phyloP scores from a whole-genome alignment of 2,888 invertebrate species.

The Aphodius sticticus region DNA sequence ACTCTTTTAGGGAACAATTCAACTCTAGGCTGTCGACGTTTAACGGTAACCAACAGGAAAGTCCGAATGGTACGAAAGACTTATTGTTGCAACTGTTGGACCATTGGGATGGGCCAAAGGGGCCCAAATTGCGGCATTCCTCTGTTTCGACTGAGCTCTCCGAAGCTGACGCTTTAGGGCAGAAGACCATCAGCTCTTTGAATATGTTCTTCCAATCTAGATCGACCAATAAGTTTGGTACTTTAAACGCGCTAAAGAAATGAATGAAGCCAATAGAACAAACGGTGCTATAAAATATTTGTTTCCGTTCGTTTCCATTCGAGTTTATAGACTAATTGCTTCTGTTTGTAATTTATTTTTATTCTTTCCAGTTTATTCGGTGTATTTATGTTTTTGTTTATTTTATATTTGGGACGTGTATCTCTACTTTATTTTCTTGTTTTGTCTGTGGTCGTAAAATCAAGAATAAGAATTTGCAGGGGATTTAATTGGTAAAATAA shows the following conservation, averaged over 20 bases:
- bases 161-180: slow-evolving; percentile 75
- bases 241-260: slow-evolving; percentile 14
- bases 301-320: slow-evolving; percentile 10
- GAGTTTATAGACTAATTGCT: not conserved
- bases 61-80: slow-evolving; percentile 78
- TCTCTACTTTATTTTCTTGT: too few relatives aligned
- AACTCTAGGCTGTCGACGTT: slow-evolving; percentile 44
- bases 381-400: not conserved
- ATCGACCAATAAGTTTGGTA: slow-evolving; percentile 48
- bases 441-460: too few relatives aligned
- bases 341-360: not conserved
- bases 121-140: slow-evolving; percentile 66
- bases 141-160: slow-evolving; percentile 82
- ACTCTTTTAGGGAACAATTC: slow-evolving; percentile 45
- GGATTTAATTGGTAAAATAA: too few relatives aligned
- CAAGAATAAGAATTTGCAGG: too few relatives aligned
- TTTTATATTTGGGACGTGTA: not conserved
- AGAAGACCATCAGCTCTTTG: slow-evolving; percentile 81
- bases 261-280: not conserved
- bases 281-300: not conserved
- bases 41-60: slow-evolving; percentile 49
- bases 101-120: slow-evolving; percentile 76
- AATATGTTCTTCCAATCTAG: slow-evolving; percentile 78
- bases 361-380: slow-evolving; percentile 6
- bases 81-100: slow-evolving; percentile 76